Evolutionary conservation across 1,140 invertebrate species (phyloP).

Genomic region (Pinna nobilis): DNA sequence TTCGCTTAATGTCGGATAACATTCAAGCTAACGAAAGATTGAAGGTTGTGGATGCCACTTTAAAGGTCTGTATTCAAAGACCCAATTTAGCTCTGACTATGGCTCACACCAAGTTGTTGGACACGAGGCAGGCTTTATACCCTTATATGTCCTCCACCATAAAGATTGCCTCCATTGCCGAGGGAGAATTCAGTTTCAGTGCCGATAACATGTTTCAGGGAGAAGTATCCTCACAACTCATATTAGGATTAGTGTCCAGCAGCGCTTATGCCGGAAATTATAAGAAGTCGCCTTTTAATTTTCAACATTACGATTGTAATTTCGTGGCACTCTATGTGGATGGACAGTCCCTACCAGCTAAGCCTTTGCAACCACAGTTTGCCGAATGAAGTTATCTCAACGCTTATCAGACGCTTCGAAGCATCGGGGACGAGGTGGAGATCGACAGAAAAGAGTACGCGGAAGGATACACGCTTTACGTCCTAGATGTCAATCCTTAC

Average conservation of each 20-base stretch:
- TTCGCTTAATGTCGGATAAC: constrained; percentile 10
- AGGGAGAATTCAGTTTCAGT: constrained; percentile 21
- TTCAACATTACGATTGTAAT: constrained; percentile 27
- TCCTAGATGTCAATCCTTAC: constrained; percentile 21
- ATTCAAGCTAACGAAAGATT: constrained; percentile 1
- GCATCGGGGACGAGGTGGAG: constrained; percentile 2
- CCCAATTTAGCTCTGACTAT: constrained; percentile 20
- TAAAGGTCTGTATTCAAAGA: constrained; percentile 29
- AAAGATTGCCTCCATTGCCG: constrained; percentile 28
- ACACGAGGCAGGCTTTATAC: constrained; percentile 18
- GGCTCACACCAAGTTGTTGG: constrained; percentile 21
- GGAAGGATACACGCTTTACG: constrained; percentile 4
- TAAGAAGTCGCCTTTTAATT: constrained; percentile 34
- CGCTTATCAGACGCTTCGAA: constrained; percentile 2
- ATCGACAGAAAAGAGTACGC: neutral
- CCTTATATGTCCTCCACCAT: constrained; percentile 17
- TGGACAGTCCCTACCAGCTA: constrained; percentile 31
- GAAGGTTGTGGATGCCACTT: constrained; percentile 23
- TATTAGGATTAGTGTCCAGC: constrained; percentile 18
- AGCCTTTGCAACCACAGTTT: constrained; percentile 30
- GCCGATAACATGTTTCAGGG: constrained; percentile 21
- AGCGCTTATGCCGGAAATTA: constrained; percentile 31
- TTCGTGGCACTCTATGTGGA: constrained; percentile 32
- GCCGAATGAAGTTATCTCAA: neutral
- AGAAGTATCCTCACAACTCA: constrained; percentile 17